Evolutionary conservation across 37 sponge, comb jelly and placozoan genomes (phyloP).

Genomic region (Amphimedon queenslandica): DNA sequence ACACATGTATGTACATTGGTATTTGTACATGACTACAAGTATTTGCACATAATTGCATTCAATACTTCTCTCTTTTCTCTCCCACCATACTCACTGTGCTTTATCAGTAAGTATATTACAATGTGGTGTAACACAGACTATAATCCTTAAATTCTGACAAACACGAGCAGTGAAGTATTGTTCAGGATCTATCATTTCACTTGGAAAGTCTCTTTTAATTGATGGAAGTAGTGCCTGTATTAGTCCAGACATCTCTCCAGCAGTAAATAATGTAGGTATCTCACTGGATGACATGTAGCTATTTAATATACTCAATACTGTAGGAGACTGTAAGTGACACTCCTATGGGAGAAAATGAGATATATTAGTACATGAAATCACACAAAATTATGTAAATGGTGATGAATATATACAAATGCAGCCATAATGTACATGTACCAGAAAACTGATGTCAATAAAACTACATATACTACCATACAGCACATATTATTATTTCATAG

Average conservation of each 20-base stretch:
- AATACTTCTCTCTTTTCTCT: no score
- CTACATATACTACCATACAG: no score
- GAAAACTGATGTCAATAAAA: no score
- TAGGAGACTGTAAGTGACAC: conserved; percentile 17
- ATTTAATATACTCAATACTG: conserved; percentile 54
- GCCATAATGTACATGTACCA: no score
- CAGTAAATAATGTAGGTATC: conserved; percentile 68
- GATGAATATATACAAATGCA: no score
- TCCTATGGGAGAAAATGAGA: conserved; percentile 25
- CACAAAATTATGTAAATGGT: no score
- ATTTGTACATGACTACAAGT: no score
- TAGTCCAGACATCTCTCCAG: conserved; percentile 88
- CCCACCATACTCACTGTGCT: conserved; percentile 74
- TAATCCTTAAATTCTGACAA: conserved; percentile 65
- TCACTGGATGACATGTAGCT: conserved; percentile 71
- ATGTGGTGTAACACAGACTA: conserved; percentile 69
- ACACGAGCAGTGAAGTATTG: conserved; percentile 75
- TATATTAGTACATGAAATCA: not conserved
- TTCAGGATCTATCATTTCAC: conserved; percentile 65
- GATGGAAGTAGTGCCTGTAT: conserved; percentile 68
- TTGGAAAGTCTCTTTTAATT: conserved; percentile 86
- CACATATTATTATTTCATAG: no score
- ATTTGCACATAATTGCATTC: no score
- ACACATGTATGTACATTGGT: no score
- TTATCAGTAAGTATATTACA: conserved; percentile 40